A percentile compares a stretch with the other conserved stretches of the same genome.
Evolutionary conservation across 1,140 invertebrate species (phyloP).

Genomic region (Eriocheir sinensis): DNA sequence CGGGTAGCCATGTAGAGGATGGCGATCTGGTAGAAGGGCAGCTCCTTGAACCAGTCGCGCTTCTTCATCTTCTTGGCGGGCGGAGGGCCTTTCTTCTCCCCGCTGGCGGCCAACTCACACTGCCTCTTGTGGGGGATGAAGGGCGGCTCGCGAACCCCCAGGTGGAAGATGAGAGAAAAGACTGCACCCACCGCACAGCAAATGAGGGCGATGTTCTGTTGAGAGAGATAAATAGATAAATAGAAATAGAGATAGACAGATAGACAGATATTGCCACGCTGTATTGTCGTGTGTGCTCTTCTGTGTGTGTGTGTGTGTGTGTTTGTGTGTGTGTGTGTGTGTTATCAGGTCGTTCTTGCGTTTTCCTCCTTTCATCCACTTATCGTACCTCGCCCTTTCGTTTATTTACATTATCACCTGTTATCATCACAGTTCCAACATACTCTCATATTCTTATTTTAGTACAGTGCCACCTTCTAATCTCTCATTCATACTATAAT

Average conservation of each 20-base stretch:
- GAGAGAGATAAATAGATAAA: slow-evolving; percentile 65
- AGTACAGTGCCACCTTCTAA: too few relatives aligned
- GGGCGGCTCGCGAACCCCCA: slow-evolving; percentile 83
- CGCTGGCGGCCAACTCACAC: background rate
- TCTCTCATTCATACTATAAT: background rate
- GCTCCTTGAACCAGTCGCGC: slow-evolving; percentile 86
- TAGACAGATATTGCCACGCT: too few relatives aligned
- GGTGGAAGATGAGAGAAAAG: slow-evolving; percentile 90
- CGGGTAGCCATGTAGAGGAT: slow-evolving; percentile 94
- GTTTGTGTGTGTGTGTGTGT: background rate
- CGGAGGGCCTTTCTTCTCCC: background rate
- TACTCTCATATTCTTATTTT: background rate
- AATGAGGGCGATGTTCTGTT: slow-evolving; percentile 88
- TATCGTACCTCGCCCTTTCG: too few relatives aligned
- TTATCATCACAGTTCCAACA: too few relatives aligned
- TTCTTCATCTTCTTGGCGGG: slow-evolving; percentile 80
- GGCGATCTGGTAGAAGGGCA: slow-evolving; percentile 84
- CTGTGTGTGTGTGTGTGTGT: background rate
- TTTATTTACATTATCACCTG: too few relatives aligned
- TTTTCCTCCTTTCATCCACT: too few relatives aligned
- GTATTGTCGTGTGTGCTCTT: too few relatives aligned
- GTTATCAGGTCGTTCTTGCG: background rate
- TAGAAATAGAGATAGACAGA: background rate
- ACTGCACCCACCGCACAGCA: slow-evolving; percentile 88
- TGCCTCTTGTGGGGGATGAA: slow-evolving; percentile 60